phyloP scores from a whole-genome alignment of 2,888 invertebrate genomes.

The Amphimallon solstitiale region DNA sequence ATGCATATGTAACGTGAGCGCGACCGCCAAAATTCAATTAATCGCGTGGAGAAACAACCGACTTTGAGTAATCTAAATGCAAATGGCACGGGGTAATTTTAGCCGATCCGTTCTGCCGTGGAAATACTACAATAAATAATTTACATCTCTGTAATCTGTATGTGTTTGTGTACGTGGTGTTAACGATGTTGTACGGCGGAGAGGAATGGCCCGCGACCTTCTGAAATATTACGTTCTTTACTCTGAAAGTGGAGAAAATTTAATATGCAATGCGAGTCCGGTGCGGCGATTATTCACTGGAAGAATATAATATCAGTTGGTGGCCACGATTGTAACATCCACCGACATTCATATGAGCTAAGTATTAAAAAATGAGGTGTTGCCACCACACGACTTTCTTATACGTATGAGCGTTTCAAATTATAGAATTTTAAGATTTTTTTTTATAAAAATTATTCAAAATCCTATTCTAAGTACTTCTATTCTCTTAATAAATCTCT shows the following conservation, averaged over 20 bases:
- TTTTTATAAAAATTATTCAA: too few relatives aligned
- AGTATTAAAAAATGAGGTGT: too few relatives aligned
- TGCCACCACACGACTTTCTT: too few relatives aligned
- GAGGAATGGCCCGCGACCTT: neutral
- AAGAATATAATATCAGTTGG: too few relatives aligned
- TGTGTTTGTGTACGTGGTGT: too few relatives aligned
- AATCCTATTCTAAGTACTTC: too few relatives aligned
- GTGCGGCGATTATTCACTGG: neutral
- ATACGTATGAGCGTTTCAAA: too few relatives aligned
- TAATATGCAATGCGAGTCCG: neutral
- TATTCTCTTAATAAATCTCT: too few relatives aligned
- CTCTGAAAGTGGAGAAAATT: neutral
- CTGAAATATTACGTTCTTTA: neutral
- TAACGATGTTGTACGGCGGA: neutral
- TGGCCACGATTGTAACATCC: too few relatives aligned
- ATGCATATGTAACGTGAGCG: neutral
- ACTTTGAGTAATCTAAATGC: slow-evolving; percentile 22
- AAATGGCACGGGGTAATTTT: neutral
- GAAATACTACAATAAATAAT: slow-evolving; percentile 17
- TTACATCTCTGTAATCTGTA: too few relatives aligned
- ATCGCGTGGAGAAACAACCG: slow-evolving; percentile 1
- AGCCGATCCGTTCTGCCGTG: neutral
- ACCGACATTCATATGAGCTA: too few relatives aligned
- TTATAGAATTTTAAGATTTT: too few relatives aligned
- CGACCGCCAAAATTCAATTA: slow-evolving; percentile 9